Evolutionary conservation across 2,113 vertebrate genomes (phyloP).

Genomic region (Nothocercus nigrocapillus): DNA sequence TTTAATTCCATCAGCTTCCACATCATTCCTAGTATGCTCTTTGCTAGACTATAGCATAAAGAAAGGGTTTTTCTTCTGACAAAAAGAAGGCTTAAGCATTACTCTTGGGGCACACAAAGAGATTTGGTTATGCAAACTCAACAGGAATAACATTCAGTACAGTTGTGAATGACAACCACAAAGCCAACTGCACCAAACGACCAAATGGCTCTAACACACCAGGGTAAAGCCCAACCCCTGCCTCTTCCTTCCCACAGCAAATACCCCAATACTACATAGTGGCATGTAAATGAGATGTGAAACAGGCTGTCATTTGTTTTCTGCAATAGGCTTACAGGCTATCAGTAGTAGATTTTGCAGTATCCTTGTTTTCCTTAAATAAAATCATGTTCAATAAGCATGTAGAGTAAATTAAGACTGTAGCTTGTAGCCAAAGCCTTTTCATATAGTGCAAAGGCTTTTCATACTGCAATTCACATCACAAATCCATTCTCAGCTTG

Average conservation of each 20-base stretch:
- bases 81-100: not conserved
- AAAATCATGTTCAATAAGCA: not conserved
- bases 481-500: not conserved
- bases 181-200: not conserved
- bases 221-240: not conserved
- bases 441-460: not conserved
- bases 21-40: not conserved
- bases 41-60: not conserved
- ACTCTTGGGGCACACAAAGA: not conserved
- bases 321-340: not conserved
- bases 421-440: not conserved
- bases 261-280: not conserved
- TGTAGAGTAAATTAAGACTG: not conserved
- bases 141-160: not conserved
- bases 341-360: not conserved
- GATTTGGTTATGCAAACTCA: not conserved
- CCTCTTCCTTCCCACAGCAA: not conserved
- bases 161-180: not conserved
- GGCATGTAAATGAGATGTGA: rapidly evolving
- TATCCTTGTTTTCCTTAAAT: not conserved
- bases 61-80: not conserved
- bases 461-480: not conserved
- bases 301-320: not conserved
- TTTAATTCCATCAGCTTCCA: not conserved
- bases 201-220: not conserved